Evolutionary conservation across 2,113 vertebrate species (phyloP).

Genomic region (Dasyurus viverrinus): DNA sequence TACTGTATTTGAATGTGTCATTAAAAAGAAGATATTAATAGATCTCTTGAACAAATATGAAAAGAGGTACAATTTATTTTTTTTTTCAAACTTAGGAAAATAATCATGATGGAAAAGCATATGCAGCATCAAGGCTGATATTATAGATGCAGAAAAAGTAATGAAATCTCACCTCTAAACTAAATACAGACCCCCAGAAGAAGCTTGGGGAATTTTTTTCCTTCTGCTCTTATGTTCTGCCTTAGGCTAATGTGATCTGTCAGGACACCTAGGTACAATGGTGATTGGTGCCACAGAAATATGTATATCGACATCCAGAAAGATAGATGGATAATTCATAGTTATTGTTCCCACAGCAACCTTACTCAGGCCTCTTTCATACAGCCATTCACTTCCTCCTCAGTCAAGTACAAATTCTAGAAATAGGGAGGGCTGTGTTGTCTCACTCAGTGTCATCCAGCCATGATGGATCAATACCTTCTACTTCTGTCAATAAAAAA

Average conservation of each 20-base stretch:
- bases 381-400: background rate
- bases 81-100: slow-evolving; percentile 19
- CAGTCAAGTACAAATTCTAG: background rate
- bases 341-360: background rate
- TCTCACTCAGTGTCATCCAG: background rate
- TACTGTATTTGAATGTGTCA: background rate
- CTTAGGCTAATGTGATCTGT: background rate
- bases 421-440: accelerated
- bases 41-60: background rate
- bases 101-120: slow-evolving; percentile 6
- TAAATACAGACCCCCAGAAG: background rate
- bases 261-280: background rate
- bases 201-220: background rate
- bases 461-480: background rate
- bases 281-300: background rate
- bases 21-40: slow-evolving; percentile 15
- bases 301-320: background rate
- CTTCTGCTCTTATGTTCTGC: background rate
- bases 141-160: slow-evolving; percentile 12
- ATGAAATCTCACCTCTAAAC: background rate
- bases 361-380: accelerated
- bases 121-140: background rate
- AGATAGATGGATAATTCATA: background rate
- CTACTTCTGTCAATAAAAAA: background rate
- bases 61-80: slow-evolving; percentile 21